A percentile compares a stretch with the other conserved stretches of the same genome.
These are phyloP conservation scores for Siniperca chuatsi DNA, from an alignment of 2,113 vertebrate species.

Conservation along the genomic window DNA sequence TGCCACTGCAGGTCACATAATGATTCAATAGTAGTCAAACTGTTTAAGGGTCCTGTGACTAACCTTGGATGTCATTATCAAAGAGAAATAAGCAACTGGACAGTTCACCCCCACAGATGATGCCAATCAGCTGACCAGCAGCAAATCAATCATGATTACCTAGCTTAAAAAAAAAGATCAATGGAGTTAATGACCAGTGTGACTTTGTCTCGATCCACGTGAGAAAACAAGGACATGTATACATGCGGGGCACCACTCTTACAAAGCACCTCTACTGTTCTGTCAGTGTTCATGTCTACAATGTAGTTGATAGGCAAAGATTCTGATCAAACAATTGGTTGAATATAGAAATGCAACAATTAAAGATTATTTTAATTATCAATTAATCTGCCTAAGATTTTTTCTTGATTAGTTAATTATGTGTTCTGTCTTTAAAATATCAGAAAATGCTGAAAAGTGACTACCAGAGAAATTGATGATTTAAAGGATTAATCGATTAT, in stretches of 20 bases:
- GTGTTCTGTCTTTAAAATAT: not conserved
- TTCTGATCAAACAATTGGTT: not conserved
- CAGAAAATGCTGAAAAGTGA: not conserved
- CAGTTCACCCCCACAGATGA: constrained; percentile 10
- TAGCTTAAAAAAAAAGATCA: constrained; percentile 59
- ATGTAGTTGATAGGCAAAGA: not conserved
- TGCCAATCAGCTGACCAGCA: constrained; percentile 55
- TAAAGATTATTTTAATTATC: not conserved
- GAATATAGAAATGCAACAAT: not conserved
- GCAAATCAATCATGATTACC: constrained; percentile 65
- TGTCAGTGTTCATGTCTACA: not conserved
- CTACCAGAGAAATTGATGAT: not conserved
- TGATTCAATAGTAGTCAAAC: constrained; percentile 23
- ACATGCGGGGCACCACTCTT: not conserved
- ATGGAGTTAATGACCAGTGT: constrained; percentile 55
- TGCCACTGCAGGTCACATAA: constrained; percentile 5
- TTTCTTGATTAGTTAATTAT: not conserved
- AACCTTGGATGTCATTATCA: constrained; percentile 43
- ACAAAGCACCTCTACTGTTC: constrained; percentile 8
- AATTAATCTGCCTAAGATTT: no score
- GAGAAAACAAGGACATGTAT: constrained; percentile 50
- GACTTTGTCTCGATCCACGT: constrained; percentile 62
- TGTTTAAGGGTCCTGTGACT: not conserved
- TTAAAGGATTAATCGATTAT: not conserved
- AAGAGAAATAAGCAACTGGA: constrained; percentile 29